Evolutionary conservation across 1,140 invertebrate species (phyloP).

Genomic region (Probaryconus sp.): DNA sequence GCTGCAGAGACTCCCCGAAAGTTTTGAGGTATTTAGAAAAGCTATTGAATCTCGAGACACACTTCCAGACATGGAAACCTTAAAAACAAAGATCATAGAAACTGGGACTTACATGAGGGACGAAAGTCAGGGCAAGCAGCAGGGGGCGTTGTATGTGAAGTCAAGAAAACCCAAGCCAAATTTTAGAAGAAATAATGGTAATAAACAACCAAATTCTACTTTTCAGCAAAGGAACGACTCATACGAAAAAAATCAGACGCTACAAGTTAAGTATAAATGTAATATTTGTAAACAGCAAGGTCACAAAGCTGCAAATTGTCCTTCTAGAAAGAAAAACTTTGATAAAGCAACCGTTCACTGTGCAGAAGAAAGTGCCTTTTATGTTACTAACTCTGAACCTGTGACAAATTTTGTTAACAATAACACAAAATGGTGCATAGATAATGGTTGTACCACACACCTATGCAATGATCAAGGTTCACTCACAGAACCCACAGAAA

Average conservation of each 20-base stretch:
- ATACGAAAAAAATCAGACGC: background rate
- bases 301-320: conserved; percentile 18
- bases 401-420: background rate
- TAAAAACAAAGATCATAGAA: conserved; percentile 14
- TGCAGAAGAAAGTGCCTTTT: background rate
- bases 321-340: conserved; percentile 9
- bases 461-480: conserved; percentile 8
- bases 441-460: conserved; percentile 40
- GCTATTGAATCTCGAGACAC: conserved; percentile 6
- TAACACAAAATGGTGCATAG: conserved; percentile 34
- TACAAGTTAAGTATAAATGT: conserved; percentile 5
- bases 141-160: background rate
- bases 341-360: background rate
- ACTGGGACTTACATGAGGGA: background rate
- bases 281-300: conserved; percentile 19
- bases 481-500: conserved; percentile 14
- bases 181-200: too few relatives aligned
- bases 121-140: background rate
- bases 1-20: conserved; percentile 11
- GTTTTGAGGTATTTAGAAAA: conserved; percentile 14
- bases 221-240: background rate
- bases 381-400: background rate
- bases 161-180: background rate
- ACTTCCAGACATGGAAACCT: background rate
- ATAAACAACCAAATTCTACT: too few relatives aligned